Evolutionary conservation across 2,113 vertebrate species (phyloP).

Genomic region (Ciconia boyciana): DNA sequence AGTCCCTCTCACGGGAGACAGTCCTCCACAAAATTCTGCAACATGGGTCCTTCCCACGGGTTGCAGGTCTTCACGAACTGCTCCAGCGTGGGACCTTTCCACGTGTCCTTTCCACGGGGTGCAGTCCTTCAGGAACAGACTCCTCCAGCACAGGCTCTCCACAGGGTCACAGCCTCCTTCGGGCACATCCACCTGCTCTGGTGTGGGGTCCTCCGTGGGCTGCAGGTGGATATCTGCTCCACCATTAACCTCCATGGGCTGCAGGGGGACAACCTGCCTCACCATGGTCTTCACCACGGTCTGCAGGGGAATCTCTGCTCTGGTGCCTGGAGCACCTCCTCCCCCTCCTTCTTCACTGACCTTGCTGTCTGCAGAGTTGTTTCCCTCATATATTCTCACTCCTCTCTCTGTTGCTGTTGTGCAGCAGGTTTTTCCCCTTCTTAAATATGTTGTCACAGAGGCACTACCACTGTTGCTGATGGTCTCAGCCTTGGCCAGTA

Average conservation of each 20-base stretch:
- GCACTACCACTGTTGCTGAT: accelerated
- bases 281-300: neutral
- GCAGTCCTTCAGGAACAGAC: neutral
- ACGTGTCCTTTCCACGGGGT: neutral
- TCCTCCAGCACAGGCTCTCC: neutral
- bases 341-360: neutral
- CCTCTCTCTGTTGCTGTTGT: neutral
- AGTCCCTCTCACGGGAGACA: neutral
- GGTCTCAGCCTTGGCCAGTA: neutral
- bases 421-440: accelerated
- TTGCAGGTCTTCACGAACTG: neutral
- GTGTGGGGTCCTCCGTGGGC: accelerated
- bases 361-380: too few relatives aligned
- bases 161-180: neutral
- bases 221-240: neutral
- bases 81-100: neutral
- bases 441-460: neutral
- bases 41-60: accelerated
- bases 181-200: neutral
- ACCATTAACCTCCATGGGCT: accelerated
- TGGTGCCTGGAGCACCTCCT: accelerated
- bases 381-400: neutral
- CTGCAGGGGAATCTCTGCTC: neutral
- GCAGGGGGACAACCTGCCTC: neutral
- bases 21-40: neutral